These are phyloP conservation scores for Drosophila burlai DNA, from an alignment of 1,140 invertebrate genomes.

Conservation along the genomic window DNA sequence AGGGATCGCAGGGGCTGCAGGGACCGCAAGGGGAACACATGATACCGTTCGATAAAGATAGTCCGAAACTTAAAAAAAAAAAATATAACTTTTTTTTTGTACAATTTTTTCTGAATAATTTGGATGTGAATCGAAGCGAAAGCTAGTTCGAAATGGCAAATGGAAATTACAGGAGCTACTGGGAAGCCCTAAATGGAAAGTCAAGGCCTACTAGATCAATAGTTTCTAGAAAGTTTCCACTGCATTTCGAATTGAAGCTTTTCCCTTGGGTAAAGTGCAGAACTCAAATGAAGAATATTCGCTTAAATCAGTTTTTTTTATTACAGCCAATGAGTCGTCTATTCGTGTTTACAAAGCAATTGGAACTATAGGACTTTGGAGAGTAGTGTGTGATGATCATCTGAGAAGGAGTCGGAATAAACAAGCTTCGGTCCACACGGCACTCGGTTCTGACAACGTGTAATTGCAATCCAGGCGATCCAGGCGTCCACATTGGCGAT, in stretches of 20 bases:
- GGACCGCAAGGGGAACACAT: slow-evolving; percentile 71
- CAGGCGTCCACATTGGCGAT: not conserved
- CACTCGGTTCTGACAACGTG: slow-evolving; percentile 23
- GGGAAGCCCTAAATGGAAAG: not conserved
- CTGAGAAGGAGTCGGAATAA: not conserved
- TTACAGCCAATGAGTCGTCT: slow-evolving; percentile 47
- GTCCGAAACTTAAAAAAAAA: not conserved
- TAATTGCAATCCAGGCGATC: slow-evolving; percentile 11
- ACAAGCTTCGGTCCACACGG: slow-evolving; percentile 25
- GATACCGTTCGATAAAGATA: not conserved
- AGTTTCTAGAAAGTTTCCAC: fast-evolving
- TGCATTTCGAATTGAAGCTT: not conserved
- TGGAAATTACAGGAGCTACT: too few species aligned
- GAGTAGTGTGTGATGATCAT: slow-evolving; percentile 3
- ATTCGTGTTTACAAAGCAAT: slow-evolving; percentile 18
- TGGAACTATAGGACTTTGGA: slow-evolving; percentile 30
- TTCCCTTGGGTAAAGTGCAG: not conserved
- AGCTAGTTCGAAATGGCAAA: slow-evolving; percentile 34
- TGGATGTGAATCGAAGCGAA: slow-evolving; percentile 61
- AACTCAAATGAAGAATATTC: not conserved
- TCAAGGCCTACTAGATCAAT: slow-evolving; percentile 4
- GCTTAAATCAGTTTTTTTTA: slow-evolving; percentile 25
- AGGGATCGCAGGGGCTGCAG: slow-evolving; percentile 77
- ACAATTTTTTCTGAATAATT: slow-evolving; percentile 52
- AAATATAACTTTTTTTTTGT: slow-evolving; percentile 6